phyloP scores from a whole-genome alignment of 2,113 vertebrate genomes.

The Aegithalos caudatus region DNA sequence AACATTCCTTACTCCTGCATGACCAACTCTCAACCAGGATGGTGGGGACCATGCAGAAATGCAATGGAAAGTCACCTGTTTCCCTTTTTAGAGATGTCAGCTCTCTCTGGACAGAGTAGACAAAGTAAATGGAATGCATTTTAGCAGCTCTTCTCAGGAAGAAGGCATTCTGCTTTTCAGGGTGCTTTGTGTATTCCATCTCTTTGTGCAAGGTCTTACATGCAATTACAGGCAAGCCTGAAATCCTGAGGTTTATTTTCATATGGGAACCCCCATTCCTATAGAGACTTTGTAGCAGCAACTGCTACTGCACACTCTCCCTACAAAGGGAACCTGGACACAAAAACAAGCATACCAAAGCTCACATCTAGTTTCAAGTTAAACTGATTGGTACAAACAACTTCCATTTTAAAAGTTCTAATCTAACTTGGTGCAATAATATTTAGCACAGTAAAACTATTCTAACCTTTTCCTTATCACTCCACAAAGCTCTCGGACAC shows the following conservation, averaged over 20 bases:
- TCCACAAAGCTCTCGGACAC: not conserved
- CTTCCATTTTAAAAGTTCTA: not conserved
- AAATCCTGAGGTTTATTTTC: not conserved
- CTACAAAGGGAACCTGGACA: not conserved
- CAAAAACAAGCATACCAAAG: not conserved
- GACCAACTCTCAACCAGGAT: not conserved
- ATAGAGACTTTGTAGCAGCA: not conserved
- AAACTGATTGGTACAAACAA: not conserved
- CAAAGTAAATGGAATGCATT: not conserved
- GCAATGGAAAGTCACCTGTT: not conserved
- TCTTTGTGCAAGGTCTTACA: not conserved
- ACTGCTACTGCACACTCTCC: not conserved
- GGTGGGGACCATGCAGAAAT: not conserved
- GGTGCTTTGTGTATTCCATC: not conserved
- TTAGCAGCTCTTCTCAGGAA: not conserved
- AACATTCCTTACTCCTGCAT: not conserved
- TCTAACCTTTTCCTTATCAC: not conserved
- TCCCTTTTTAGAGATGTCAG: not conserved
- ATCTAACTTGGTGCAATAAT: not conserved
- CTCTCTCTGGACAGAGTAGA: not conserved
- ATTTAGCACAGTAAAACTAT: not conserved
- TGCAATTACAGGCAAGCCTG: not conserved
- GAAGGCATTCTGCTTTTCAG: not conserved
- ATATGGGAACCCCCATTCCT: not conserved
- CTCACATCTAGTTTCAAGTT: not conserved